These are phyloP conservation scores for Leucosticte australis DNA, from an alignment of 2,113 vertebrate species.

Conservation along the genomic window DNA sequence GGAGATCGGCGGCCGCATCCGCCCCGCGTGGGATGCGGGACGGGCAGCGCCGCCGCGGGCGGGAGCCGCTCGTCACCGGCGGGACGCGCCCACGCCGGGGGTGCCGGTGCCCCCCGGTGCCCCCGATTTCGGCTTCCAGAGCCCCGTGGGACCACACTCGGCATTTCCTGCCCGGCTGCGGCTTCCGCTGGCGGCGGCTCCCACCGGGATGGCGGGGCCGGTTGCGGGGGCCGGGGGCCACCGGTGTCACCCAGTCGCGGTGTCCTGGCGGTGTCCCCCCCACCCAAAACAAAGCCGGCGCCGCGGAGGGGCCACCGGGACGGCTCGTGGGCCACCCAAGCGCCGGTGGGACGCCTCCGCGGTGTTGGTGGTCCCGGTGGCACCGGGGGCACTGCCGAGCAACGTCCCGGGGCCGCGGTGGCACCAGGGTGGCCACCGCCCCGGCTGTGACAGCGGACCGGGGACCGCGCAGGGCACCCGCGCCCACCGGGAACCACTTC, in stretches of 20 bases:
- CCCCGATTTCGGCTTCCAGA: background rate
- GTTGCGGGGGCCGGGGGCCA: background rate
- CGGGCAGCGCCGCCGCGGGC: background rate
- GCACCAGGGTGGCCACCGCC: background rate
- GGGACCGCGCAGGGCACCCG: too few species aligned
- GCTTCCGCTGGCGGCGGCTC: background rate
- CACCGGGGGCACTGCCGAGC: background rate
- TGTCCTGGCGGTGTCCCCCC: background rate
- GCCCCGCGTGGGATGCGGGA: background rate
- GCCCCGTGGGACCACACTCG: background rate
- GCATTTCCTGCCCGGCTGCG: conserved; percentile 7
- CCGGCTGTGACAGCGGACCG: background rate
- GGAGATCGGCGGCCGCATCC: background rate
- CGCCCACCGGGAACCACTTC: background rate
- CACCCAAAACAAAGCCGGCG: background rate
- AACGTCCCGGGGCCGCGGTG: background rate
- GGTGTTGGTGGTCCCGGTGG: background rate
- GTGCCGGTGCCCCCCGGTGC: background rate
- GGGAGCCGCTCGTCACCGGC: background rate
- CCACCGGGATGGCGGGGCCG: background rate
- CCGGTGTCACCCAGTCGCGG: background rate
- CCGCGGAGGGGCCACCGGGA: background rate
- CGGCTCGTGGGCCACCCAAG: background rate
- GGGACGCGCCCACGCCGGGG: background rate
- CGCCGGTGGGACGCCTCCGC: background rate